A percentile compares a stretch with the other conserved stretches of the same genome.
Evolutionary conservation across 2,888 invertebrate genomes (phyloP).

Genomic region (Craniophora ligustri): DNA sequence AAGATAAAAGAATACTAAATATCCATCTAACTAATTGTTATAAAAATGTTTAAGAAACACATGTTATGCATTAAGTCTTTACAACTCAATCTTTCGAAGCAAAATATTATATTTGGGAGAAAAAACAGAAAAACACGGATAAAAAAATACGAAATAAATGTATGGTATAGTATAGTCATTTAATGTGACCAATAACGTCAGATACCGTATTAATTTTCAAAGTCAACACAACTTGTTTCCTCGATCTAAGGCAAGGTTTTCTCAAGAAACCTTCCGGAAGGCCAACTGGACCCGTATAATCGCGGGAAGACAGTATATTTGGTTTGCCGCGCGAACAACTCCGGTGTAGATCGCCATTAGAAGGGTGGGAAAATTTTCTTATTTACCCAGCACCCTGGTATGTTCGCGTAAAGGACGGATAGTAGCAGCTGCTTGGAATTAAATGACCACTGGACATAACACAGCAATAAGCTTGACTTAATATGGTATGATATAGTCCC

Average conservation of each 20-base stretch:
- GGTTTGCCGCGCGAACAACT: slow-evolving; percentile 56
- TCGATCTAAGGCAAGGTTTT: slow-evolving; percentile 20
- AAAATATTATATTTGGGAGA: too few species aligned
- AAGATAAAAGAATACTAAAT: too few species aligned
- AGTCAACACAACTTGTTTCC: slow-evolving; percentile 30
- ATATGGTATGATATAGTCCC: not conserved
- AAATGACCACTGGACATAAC: slow-evolving; percentile 1
- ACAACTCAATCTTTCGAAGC: too few species aligned
- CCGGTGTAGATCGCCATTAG: slow-evolving; percentile 64
- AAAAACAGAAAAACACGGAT: too few species aligned
- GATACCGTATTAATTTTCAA: slow-evolving; percentile 10
- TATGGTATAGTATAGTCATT: too few species aligned
- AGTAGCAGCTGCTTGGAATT: slow-evolving; percentile 6
- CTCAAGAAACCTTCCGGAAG: slow-evolving; percentile 43
- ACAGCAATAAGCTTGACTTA: not conserved
- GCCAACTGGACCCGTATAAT: slow-evolving; percentile 60
- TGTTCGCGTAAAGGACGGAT: slow-evolving; percentile 48
- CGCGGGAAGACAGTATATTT: slow-evolving; percentile 59
- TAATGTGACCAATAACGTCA: too few species aligned
- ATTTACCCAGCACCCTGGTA: slow-evolving; percentile 66
- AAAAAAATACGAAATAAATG: too few species aligned
- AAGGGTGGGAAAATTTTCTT: slow-evolving; percentile 73
- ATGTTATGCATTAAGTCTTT: too few species aligned
- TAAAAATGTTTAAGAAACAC: too few species aligned
- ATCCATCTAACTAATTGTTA: too few species aligned